Evolutionary conservation across 2,113 vertebrate genomes (phyloP), one percentile per base, ranked within the genome.

Genomic region (Pelobates fuscus): DNA sequence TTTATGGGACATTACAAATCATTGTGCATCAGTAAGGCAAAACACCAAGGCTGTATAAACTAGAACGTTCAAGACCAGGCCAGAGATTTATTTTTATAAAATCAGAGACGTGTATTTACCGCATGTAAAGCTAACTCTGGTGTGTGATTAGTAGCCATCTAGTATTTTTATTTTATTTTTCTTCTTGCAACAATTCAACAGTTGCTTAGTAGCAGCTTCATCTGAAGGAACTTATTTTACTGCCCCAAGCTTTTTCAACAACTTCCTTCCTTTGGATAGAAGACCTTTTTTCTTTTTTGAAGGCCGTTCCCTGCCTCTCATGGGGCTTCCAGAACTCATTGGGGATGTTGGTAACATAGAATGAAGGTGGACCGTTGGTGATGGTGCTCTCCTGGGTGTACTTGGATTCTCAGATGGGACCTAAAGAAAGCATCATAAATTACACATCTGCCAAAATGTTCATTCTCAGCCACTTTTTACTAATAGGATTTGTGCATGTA

Each of bases 21-120:
- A 86, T 90, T 94, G 94, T 95, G 96, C 94, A 86, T 89, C 87
- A 85, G 89, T 97, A 98, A 99, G 97, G 97, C 97, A 95, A 89
- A 92, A 94, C 91, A 95, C 90, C 89, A 89, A 94, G 94, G 93
- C 92, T 85, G 82, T 84, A 82, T 89, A 81, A 89, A 93, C 89
- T 86, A 91, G 92, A 89, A 88, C 78, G 92, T 91, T 93, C 91
- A 91, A 91, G 91, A 93, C 91, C 88, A 83, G 89, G 58, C 70
- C 70, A 68, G 41, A n/a, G 24, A 30, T 58, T 32, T 14, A n/a
- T 27, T 61, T 69, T 78, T 69, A 67, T 76, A 81, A 54, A 49
- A 15, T 26, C 29, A 37, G 32, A 17, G n/a, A 30, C 24, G 10
- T 21, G 54, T 41, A 29, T 57, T 65, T 30, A 26, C 20, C 75